Conservation (phyloP, 2,113 vertebrate genomes). For the Ciconia boyciana region DNA sequence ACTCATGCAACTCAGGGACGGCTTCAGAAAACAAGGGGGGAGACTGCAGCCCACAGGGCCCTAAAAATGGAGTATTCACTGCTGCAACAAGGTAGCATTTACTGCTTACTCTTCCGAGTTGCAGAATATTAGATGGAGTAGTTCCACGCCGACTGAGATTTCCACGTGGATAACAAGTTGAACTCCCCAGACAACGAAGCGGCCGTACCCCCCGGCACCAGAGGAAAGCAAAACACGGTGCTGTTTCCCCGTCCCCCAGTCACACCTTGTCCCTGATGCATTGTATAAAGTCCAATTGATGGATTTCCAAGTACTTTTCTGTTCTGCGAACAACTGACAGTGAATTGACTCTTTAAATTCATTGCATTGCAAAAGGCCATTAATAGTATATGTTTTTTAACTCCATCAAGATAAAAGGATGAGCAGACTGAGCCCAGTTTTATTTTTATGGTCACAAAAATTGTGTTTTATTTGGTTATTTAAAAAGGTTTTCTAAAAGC, state of each 20-base stretch:
- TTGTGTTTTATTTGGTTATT: background rate
- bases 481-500: background rate
- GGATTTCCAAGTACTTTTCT: background rate
- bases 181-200: background rate
- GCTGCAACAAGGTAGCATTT: background rate
- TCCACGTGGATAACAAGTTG: background rate
- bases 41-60: background rate
- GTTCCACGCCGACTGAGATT: background rate
- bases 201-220: background rate
- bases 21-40: background rate
- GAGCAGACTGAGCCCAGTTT: background rate
- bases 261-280: background rate
- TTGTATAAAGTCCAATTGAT: background rate
- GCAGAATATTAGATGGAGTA: background rate
- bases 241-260: background rate
- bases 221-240: background rate
- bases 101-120: background rate
- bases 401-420: slow-evolving; percentile 16
- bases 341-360: background rate
- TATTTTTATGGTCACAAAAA: background rate
- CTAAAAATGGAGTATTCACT: background rate
- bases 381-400: background rate
- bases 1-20: background rate
- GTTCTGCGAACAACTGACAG: background rate
- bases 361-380: background rate